Evolutionary conservation across 2,113 vertebrate species (phyloP).

Genomic region (Brienomyrus brachyistius): DNA sequence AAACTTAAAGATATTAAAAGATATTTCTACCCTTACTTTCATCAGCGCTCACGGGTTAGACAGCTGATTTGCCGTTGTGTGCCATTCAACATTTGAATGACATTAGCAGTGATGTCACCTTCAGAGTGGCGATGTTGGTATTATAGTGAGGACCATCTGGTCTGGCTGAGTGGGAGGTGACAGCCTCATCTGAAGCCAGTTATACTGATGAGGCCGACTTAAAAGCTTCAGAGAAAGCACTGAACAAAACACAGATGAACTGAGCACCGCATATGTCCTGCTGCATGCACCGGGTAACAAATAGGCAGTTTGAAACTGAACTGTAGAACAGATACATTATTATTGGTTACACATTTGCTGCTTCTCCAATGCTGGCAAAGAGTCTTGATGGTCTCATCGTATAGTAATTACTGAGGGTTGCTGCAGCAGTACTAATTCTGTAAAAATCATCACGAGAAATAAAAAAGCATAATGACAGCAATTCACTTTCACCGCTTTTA

Average conservation of each 20-base stretch:
- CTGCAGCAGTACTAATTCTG: not conserved
- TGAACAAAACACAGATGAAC: slow-evolving; percentile 30
- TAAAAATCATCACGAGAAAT: not conserved
- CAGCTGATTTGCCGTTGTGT: slow-evolving; percentile 23
- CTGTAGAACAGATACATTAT: not conserved
- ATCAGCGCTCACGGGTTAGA: slow-evolving; percentile 5
- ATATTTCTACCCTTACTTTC: not conserved
- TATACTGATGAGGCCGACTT: slow-evolving; percentile 51
- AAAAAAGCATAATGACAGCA: not conserved
- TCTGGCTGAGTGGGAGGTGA: slow-evolving; percentile 48
- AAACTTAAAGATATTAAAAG: not conserved
- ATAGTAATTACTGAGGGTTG: not conserved
- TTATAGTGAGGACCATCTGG: slow-evolving; percentile 58
- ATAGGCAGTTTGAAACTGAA: not conserved
- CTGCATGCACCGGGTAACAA: not conserved
- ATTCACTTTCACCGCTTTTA: not conserved
- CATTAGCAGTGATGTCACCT: slow-evolving; percentile 50
- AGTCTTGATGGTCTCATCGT: not conserved
- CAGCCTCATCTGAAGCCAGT: slow-evolving; percentile 48
- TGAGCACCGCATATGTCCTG: not conserved
- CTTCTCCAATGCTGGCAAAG: not conserved
- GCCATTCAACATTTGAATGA: slow-evolving; percentile 35
- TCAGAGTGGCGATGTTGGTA: slow-evolving; percentile 43
- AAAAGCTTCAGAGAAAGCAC: slow-evolving; percentile 41
- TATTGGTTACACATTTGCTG: not conserved